A percentile compares a stretch with the other conserved stretches of the same genome.
Evolutionary conservation across 2,797 vertebrate genomes (phyloP).

Genomic region (Coregonus ussuriensis): DNA sequence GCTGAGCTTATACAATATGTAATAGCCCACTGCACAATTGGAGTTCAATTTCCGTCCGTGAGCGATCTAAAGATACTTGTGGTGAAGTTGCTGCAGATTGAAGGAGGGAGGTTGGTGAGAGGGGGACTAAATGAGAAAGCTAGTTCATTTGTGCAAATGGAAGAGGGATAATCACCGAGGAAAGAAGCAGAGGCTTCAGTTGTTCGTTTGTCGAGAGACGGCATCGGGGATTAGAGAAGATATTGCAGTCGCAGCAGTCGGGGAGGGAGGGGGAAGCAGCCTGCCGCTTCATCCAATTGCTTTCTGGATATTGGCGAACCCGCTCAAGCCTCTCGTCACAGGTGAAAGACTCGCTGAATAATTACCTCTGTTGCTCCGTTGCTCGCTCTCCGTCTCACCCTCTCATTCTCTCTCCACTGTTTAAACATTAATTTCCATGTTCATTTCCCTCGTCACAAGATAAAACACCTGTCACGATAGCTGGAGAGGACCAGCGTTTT

Average conservation of each 20-base stretch:
- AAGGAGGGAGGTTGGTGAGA: conserved; percentile 1
- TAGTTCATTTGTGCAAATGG: conserved; percentile 42
- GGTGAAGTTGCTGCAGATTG: conserved; percentile 15
- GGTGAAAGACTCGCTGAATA: conserved; percentile 74
- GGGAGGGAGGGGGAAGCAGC: conserved; percentile 35
- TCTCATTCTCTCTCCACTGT: conserved; percentile 17
- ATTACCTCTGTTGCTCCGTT: conserved; percentile 69
- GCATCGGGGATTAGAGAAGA: conserved; percentile 29
- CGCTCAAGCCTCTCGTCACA: conserved; percentile 73
- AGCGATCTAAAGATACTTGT: conserved; percentile 47
- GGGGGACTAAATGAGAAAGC: conserved; percentile 33
- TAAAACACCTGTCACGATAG: conserved; percentile 67
- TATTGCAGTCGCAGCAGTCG: conserved; percentile 15
- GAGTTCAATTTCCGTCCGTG: conserved; percentile 62
- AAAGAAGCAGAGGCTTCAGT: background rate
- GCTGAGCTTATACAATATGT: conserved; percentile 51
- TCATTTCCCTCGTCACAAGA: conserved; percentile 67
- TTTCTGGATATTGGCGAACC: conserved; percentile 50
- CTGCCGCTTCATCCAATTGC: conserved; percentile 63
- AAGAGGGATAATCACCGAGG: background rate
- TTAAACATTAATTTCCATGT: conserved; percentile 73
- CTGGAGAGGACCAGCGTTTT: conserved; percentile 28
- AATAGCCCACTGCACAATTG: conserved; percentile 48
- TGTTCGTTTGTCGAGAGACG: background rate
- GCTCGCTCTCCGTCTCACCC: conserved; percentile 19